phyloP scores from a whole-genome alignment of 2,113 vertebrate genomes.

The Brienomyrus brachyistius region DNA sequence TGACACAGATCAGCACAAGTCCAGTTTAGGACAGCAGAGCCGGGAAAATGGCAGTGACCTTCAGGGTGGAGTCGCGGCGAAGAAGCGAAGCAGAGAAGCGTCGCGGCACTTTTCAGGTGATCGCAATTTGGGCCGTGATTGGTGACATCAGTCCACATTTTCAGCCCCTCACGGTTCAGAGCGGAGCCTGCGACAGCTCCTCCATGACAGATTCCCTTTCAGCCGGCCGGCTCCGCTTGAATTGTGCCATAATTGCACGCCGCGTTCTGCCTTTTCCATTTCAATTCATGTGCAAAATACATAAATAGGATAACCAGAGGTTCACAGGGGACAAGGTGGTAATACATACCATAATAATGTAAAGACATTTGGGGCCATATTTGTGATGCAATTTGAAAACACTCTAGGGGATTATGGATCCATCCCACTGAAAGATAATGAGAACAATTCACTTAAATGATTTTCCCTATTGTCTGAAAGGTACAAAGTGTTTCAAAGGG shows the following conservation, averaged over 20 bases:
- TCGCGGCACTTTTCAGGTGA: conserved; percentile 23
- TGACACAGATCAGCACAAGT: not conserved
- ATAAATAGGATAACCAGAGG: conserved; percentile 60
- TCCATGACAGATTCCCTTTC: conserved; percentile 35
- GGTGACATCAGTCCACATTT: conserved; percentile 34
- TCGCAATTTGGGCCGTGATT: conserved; percentile 32
- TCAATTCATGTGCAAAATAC: conserved; percentile 61
- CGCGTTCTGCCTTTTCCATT: conserved; percentile 46
- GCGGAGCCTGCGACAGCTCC: conserved; percentile 37
- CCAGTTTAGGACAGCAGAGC: not conserved
- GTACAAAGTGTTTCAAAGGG: conserved; percentile 46
- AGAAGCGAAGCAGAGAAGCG: conserved; percentile 30
- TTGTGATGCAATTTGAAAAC: conserved; percentile 58
- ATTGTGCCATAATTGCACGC: conserved; percentile 55
- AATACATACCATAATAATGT: conserved; percentile 55
- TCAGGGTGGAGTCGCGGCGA: conserved; percentile 10
- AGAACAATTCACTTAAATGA: conserved; percentile 56
- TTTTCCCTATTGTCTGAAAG: conserved; percentile 60
- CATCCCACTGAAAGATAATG: conserved; percentile 55
- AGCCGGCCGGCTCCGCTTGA: conserved; percentile 39
- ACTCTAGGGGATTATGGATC: conserved; percentile 55
- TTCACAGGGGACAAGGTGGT: conserved; percentile 32
- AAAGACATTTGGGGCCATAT: conserved; percentile 56
- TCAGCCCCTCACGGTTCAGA: conserved; percentile 43
- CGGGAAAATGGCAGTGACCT: not conserved